A percentile compares a stretch with the other conserved stretches of the same genome.
Evolutionary conservation across 2,113 vertebrate genomes (phyloP).

Genomic region (Channa maculata): DNA sequence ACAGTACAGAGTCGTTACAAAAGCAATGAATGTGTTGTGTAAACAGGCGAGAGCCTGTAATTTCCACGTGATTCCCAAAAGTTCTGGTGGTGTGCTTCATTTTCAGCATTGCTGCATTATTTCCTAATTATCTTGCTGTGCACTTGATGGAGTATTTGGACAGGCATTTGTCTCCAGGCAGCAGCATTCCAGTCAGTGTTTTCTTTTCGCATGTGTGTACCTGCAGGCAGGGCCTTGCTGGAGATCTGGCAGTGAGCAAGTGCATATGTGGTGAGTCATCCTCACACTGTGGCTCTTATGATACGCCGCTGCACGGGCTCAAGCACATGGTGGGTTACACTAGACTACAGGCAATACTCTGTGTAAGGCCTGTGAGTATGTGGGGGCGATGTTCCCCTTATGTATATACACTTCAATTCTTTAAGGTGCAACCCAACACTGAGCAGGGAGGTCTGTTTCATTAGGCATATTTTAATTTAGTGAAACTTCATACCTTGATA

Average conservation of each 20-base stretch:
- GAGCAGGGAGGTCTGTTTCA: neutral
- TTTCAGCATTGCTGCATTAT: slow-evolving; percentile 76
- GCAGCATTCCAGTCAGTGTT: slow-evolving; percentile 39
- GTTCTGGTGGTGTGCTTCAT: slow-evolving; percentile 57
- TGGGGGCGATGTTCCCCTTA: neutral
- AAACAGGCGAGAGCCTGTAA: slow-evolving; percentile 66
- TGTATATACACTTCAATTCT: neutral
- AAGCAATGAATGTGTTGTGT: slow-evolving; percentile 51
- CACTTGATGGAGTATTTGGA: slow-evolving; percentile 61
- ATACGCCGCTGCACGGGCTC: slow-evolving; percentile 31
- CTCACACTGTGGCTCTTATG: slow-evolving; percentile 50
- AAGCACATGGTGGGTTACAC: slow-evolving; percentile 54
- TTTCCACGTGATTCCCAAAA: slow-evolving; percentile 67
- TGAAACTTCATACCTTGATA: neutral
- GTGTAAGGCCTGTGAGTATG: slow-evolving; percentile 31
- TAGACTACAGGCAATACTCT: slow-evolving; percentile 26
- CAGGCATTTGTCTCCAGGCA: slow-evolving; percentile 66
- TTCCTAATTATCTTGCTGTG: slow-evolving; percentile 75
- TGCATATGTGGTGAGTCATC: slow-evolving; percentile 65
- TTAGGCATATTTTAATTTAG: neutral
- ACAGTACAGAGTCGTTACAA: slow-evolving; percentile 64
- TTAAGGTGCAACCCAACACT: slow-evolving; percentile 14
- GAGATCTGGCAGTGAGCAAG: slow-evolving; percentile 53
- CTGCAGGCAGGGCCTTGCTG: slow-evolving; percentile 44
- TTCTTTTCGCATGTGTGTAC: slow-evolving; percentile 37